Evolutionary conservation across 2,113 vertebrate genomes (phyloP), one percentile per base, ranked within the genome.

Genomic region (Prinia subflava): DNA sequence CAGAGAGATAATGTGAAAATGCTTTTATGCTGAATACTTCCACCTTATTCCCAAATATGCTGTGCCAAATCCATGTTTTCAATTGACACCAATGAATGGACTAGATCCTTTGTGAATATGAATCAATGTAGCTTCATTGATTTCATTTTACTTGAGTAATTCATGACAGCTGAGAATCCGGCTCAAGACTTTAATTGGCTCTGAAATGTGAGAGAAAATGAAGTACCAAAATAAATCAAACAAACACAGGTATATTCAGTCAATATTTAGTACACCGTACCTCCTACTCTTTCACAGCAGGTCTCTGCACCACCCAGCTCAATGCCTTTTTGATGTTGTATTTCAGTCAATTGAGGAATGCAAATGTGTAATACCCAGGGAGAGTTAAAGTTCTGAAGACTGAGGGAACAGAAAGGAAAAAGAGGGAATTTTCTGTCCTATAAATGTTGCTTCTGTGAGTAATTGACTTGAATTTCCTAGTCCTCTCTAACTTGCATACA

Each of bases 121-220:
- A 93, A 95, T 85, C 83, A 63, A 76, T 50, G 41, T n/a, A 57
- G 30, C 27, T 81, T 90, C 60, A 92, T 56, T 83, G 75, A 96
- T 92, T 97, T 93, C n/a, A 78, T 78, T 85, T 92, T 87, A 80
- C 28, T 92, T 93, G 79, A 67, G 64, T 56, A 87, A 85, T 81
- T 95, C 33, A 27, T 87, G 65, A 50, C 80, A 87, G 28, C 24
- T 87, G 59, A 89, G 69, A 95, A 95, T 57, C 46, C n/a, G 6
- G 49, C 46, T 94, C 39, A 42, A 31, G 52, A 41, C 16, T 94
- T 80, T 91, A 95, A 91, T 75, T 96, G 77, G 46, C 46, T 93
- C 52, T 91, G 70, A 92, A 91, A 30, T 75, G 33, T 1, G 13
- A 95, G 52, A 24, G 46, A 75, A 94, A 89, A 87, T 42, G 23